Base-by-base conservation (phyloP, 2,888 invertebrate species). In the Andricus quercusramuli region DNA sequence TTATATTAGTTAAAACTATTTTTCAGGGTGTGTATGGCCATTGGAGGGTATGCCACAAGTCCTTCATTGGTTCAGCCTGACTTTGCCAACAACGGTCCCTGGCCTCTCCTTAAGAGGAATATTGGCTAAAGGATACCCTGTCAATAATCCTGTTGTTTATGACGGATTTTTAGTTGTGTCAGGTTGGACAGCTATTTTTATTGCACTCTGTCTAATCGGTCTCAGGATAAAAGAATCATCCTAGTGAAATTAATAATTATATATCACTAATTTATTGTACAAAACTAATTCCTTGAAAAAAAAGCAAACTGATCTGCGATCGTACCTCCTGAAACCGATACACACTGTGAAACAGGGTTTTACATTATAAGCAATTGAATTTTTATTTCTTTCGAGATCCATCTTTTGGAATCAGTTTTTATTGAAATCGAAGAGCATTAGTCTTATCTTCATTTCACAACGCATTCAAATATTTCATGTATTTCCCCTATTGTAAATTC, bases 81-180 rank as follows among this genome's bases (percentile, higher is more conserved):
- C 93, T 1, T 93, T 97, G 6, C 98, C 98, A 0, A 96, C 97
- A 90, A 98, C 98, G 0, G 93, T 97, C 78, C 96, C 97, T 0
- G 95, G 96, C 0, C 95, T 95, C 83, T 95, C 97, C 0, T 94
- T 98, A 78, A 93, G 98, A 82, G 96, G 95, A 86, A 94, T 98
- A 79, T 94, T 97, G 88, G 96, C 96, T 82, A 96, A 96, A 90
- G 98, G 97, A 0, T 95, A 96, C 93, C 91, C 94, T 0, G 93
- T 97, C 59, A 92, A 94, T 0, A 94, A 97, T 80, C 93, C 94
- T 0, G 94, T 95, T 25, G 97, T 98, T 15, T 96, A 96, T 92
- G 94, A 93, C 78, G 98, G 98, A 0, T 96, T 97, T 87, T 90
- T 96, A 0, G 94, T 96, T 1, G 94, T 95, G 41, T 15, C 94